These are phyloP conservation scores for Trichomalopsis sarcophagae DNA, from an alignment of 1,140 invertebrate species.

Conservation along the genomic window DNA sequence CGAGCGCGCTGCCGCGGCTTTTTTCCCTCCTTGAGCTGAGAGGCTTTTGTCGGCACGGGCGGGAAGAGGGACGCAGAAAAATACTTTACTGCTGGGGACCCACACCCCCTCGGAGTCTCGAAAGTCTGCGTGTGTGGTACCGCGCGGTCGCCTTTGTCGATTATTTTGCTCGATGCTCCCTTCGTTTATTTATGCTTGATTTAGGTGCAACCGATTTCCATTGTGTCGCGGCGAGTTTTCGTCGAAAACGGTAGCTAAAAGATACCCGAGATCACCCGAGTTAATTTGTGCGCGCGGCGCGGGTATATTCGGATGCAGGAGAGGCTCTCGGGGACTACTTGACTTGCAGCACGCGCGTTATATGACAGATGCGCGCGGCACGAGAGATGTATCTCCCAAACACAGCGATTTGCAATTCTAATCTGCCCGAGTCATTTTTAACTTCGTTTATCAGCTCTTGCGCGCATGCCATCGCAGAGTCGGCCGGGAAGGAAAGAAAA, in stretches of 20 bases:
- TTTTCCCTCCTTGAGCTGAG: neutral
- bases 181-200: conserved; percentile 31
- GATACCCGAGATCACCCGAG: too few relatives aligned
- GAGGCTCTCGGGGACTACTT: neutral
- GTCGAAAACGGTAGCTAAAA: neutral
- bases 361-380: neutral
- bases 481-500: neutral
- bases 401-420: conserved; percentile 40
- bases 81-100: conserved; percentile 32
- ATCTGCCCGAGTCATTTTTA: conserved; percentile 40
- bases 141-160: conserved; percentile 14
- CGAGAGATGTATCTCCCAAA: conserved; percentile 9
- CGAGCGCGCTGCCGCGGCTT: neutral
- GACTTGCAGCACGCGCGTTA: neutral
- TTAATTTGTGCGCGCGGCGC: too few relatives aligned
- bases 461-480: neutral
- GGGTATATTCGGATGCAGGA: too few relatives aligned
- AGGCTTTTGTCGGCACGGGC: conserved; percentile 29
- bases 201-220: neutral
- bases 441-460: conserved; percentile 31
- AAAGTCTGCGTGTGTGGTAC: neutral
- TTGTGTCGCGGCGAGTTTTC: neutral
- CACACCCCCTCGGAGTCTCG: neutral
- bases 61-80: neutral
- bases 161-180: conserved; percentile 26